phyloP scores from a whole-genome alignment of 2,888 invertebrate genomes.

The Timandra comae region DNA sequence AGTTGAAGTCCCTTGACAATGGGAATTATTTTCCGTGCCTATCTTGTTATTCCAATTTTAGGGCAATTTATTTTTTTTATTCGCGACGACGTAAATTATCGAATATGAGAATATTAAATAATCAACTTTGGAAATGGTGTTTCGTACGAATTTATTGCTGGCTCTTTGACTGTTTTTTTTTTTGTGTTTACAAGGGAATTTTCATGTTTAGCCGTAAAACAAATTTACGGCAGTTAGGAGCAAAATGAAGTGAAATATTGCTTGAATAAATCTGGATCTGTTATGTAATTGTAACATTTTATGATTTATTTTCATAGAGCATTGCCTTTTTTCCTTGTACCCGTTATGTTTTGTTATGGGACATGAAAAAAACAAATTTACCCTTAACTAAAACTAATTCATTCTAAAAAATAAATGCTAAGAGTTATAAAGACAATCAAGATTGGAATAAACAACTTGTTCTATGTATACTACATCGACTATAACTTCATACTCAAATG shows the following conservation, averaged over 20 bases:
- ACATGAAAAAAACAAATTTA: too few relatives aligned
- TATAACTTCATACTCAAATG: too few relatives aligned
- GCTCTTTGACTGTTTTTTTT: slow-evolving; percentile 6
- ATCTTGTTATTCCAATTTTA: slow-evolving; percentile 62
- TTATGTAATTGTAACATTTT: slow-evolving; percentile 9
- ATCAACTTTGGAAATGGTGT: slow-evolving; percentile 30
- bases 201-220: slow-evolving; percentile 8
- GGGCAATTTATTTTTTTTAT: slow-evolving; percentile 47
- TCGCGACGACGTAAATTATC: slow-evolving; percentile 28
- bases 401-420: too few relatives aligned
- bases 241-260: slow-evolving; percentile 11
- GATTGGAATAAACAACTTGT: too few relatives aligned
- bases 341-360: too few relatives aligned
- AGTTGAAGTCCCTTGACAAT: slow-evolving; percentile 59
- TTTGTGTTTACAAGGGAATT: slow-evolving; percentile 3
- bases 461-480: too few relatives aligned
- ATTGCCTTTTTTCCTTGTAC: not conserved
- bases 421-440: too few relatives aligned
- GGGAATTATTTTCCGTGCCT: slow-evolving; percentile 56
- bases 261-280: slow-evolving; percentile 12
- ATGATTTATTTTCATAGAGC: not conserved
- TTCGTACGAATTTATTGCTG: slow-evolving; percentile 18
- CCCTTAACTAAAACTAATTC: too few relatives aligned
- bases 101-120: slow-evolving; percentile 31
- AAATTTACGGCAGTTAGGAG: slow-evolving; percentile 8